Evolutionary conservation across 2,888 invertebrate genomes (phyloP).

Genomic region (Stramonita haemastoma): DNA sequence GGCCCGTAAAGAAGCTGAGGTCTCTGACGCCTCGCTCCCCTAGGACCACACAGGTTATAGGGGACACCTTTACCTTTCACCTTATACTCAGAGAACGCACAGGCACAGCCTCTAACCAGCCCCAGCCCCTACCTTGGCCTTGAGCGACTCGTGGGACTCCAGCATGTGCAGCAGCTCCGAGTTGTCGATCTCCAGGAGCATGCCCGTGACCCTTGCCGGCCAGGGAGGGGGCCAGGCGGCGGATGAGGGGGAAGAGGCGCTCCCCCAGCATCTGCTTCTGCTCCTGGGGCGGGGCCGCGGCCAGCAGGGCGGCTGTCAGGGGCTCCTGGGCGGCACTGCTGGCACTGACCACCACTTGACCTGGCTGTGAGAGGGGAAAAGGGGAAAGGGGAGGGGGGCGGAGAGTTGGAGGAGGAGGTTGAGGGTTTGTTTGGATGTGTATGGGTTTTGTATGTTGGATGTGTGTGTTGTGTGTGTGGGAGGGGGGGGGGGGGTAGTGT

Average conservation of each 20-base stretch:
- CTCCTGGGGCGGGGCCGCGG: slow-evolving; percentile 95
- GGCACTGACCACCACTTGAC: slow-evolving; percentile 4
- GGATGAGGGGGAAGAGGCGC: slow-evolving; percentile 96
- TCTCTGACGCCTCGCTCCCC: too few species aligned
- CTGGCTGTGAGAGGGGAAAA: not conserved
- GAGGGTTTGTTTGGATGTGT: not conserved
- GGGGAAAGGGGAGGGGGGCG: not conserved
- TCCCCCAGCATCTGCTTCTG: slow-evolving; percentile 99
- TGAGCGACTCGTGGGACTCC: slow-evolving; percentile 95
- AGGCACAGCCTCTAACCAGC: not conserved
- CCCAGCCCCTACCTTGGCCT: slow-evolving; percentile 84
- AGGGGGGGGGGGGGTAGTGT: too few species aligned
- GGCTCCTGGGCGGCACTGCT: slow-evolving; percentile 87
- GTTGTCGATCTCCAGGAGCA: slow-evolving; percentile 99
- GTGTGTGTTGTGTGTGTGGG: not conserved
- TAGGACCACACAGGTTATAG: too few species aligned
- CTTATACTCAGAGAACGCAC: too few species aligned
- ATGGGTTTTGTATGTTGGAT: not conserved
- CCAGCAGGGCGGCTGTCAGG: slow-evolving; percentile 95
- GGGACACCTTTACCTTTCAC: too few species aligned
- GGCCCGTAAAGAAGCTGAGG: too few species aligned
- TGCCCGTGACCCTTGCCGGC: slow-evolving; percentile 99
- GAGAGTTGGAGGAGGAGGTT: not conserved
- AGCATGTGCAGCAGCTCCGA: slow-evolving; percentile 98
- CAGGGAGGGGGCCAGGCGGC: slow-evolving; percentile 90